Base-by-base conservation (phyloP, 2,888 invertebrate genomes). In the Nudaria mundana region DNA sequence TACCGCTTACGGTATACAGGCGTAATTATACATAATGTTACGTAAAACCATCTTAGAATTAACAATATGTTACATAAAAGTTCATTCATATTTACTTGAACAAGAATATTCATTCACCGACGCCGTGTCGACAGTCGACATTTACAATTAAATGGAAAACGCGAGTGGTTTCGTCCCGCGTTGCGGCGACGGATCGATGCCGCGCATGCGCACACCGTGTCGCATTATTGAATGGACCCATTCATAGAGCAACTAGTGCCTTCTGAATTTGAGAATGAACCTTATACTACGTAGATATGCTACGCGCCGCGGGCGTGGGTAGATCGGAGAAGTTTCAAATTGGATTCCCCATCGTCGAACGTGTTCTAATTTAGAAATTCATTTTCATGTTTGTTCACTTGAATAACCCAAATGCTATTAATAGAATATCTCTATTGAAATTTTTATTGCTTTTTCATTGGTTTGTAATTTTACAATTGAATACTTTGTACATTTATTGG, bases 241-340 rank as follows among this genome's bases (percentile, higher is more conserved):
- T 81, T 81, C 81, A 81, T 79, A 50, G 76, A 63, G 80, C 79
- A 80, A 80, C 80, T 78, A 69, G 81, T 80, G 75, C 66, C 68
- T 74, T 69, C 44, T 76, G 76, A 79, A 79, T 80, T 76, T 71
- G 44, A 80, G 77, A 80, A 81, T 81, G 81, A 71, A 73, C 41
- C 45, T 40, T 56, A 57, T 61, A 59, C 55, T 54, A 56, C 48
- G 48, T 63, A 63, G 40, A 34, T 60, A 52, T 53, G 51, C 42
- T 40, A 50, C 56, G 49, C 41, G 39, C 31, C 48, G 56, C 48
- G 56, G 60, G 65, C 49, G 62, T 52, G 43, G 45, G 37, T 30
- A 15, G 33, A 29, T 42, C 48, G 29, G 44, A 26, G 20, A 32
- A 3, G 7, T n/a, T 20, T 42, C 14, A 23, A 38, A 30, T 43